Evolutionary conservation across 2,797 vertebrate genomes (phyloP), one percentile per base, ranked within the genome.

Genomic region (Myripristis murdjan): DNA sequence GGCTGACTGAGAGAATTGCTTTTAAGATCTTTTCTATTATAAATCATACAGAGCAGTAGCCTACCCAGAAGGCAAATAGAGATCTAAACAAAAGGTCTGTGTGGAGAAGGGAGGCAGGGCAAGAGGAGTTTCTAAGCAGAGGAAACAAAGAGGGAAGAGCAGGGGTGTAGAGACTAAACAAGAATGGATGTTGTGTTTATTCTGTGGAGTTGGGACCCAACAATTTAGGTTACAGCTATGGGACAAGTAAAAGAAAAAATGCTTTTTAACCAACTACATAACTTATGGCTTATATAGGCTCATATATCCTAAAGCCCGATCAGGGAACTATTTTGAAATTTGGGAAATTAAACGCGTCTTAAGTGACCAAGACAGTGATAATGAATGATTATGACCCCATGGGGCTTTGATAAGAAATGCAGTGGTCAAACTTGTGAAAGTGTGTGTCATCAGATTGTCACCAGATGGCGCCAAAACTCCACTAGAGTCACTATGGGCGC

Each of bases 391-490:
- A n/a, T n/a, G n/a, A n/a, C n/a, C n/a, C n/a, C n/a, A n/a, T n/a
- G n/a, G n/a, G n/a, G n/a, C n/a, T n/a, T n/a, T n/a, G n/a, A n/a
- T n/a, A n/a, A n/a, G n/a, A n/a, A n/a, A n/a, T n/a, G n/a, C n/a
- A n/a, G n/a, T n/a, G n/a, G n/a, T n/a, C n/a, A n/a, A n/a, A n/a
- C n/a, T n/a, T n/a, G n/a, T n/a, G n/a, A n/a, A n/a, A n/a, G 8
- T 54, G 79, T 28, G 58, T 18, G 5, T 31, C 61, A 1, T 14
- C 6, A 3, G 4, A 1, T 0, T 0, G 11, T 39, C 93, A 87
- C 81, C 9, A 89, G 93, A 75, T 89, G 91, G 91, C 85, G 89
- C 77, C 56, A 16, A 47, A 46, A 63, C 61, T 68, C 78, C 53
- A 59, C 23, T 61, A 52, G n/a, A 28, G 0, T 9, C 43, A 3